These are phyloP conservation scores for Diprion similis DNA, from an alignment of 1,140 invertebrate species.

Conservation along the genomic window DNA sequence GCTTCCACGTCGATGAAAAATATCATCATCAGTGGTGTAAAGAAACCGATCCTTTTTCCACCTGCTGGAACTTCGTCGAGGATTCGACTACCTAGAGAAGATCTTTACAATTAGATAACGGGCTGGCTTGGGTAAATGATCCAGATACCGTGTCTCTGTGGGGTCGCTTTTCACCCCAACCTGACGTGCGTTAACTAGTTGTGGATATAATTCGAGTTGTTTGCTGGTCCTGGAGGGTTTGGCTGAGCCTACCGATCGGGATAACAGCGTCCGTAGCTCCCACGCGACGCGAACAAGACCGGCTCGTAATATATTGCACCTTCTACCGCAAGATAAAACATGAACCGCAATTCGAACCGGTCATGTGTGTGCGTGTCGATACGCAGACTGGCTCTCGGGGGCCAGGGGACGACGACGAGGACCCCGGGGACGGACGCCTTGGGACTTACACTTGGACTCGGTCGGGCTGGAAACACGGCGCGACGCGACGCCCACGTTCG, in stretches of 20 bases:
- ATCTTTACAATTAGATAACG: too few relatives aligned
- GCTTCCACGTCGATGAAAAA: neutral
- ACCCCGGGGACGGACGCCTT: too few relatives aligned
- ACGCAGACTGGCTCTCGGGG: too few relatives aligned
- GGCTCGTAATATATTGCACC: slow-evolving; percentile 4
- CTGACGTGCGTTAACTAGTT: too few relatives aligned
- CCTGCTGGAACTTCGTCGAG: neutral
- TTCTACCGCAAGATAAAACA: slow-evolving; percentile 5
- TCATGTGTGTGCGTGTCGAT: too few relatives aligned
- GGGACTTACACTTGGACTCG: neutral
- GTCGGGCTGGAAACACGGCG: neutral
- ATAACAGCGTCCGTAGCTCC: neutral
- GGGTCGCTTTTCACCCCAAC: too few relatives aligned
- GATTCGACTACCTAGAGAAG: neutral
- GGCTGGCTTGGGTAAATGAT: too few relatives aligned
- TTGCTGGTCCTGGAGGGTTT: too few relatives aligned
- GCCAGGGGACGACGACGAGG: too few relatives aligned
- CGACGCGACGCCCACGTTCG: neutral
- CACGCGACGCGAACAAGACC: slow-evolving; percentile 3
- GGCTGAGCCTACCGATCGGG: neutral
- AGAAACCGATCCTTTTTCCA: neutral
- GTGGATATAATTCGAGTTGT: too few relatives aligned
- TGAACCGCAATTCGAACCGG: neutral
- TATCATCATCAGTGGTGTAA: too few relatives aligned
- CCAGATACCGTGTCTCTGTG: too few relatives aligned